Evolutionary conservation across 1,140 invertebrate species (phyloP).

Genomic region (Phymastichus coffea): DNA sequence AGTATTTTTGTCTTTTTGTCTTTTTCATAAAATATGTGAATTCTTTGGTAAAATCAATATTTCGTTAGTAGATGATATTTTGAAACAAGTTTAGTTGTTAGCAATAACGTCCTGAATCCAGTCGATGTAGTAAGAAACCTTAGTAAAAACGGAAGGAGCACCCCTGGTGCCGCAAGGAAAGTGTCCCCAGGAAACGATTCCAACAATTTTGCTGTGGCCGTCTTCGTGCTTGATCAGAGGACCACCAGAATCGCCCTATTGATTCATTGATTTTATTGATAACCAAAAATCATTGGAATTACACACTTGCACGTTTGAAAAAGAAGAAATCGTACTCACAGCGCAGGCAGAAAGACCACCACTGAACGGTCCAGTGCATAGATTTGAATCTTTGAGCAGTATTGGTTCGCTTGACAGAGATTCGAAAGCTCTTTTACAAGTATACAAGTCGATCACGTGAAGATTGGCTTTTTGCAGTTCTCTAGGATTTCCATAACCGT

Average conservation of each 20-base stretch:
- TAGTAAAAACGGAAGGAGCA: constrained; percentile 68
- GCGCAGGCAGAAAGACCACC: constrained; percentile 63
- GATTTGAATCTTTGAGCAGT: constrained; percentile 50
- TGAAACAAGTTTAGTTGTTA: too few species aligned
- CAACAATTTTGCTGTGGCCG: constrained; percentile 48
- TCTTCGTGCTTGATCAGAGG: constrained; percentile 54
- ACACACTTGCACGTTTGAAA: too few species aligned
- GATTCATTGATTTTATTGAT: neutral
- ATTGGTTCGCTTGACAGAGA: constrained; percentile 23
- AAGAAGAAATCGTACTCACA: constrained; percentile 43
- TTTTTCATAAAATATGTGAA: too few species aligned
- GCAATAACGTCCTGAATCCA: constrained; percentile 34
- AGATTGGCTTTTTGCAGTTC: constrained; percentile 38
- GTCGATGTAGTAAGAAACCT: constrained; percentile 57
- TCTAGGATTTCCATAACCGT: constrained; percentile 28
- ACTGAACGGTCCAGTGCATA: constrained; percentile 63
- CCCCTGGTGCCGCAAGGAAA: constrained; percentile 63
- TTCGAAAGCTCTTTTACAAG: constrained; percentile 39
- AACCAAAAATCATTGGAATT: too few species aligned
- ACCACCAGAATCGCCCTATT: constrained; percentile 64
- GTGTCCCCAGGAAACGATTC: constrained; percentile 72
- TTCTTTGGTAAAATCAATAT: too few species aligned
- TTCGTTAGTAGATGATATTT: too few species aligned
- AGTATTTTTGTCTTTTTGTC: too few species aligned
- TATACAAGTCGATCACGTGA: constrained; percentile 35